Evolutionary conservation across 1,140 invertebrate species (phyloP).

Genomic region (Ephestia elutella): DNA sequence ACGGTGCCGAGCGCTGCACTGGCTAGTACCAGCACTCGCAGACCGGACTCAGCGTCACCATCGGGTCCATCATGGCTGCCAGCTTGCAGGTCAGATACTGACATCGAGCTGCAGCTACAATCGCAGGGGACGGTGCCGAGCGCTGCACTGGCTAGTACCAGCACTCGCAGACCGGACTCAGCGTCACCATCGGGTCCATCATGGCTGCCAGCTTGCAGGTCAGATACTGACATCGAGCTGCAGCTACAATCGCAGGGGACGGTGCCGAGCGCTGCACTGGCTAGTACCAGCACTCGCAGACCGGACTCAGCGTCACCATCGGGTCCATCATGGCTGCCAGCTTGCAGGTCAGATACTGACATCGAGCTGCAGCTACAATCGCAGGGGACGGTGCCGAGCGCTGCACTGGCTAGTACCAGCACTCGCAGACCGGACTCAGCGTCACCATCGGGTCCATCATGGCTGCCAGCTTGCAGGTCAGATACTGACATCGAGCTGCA

Average conservation of each 20-base stretch:
- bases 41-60: constrained; percentile 80
- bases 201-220: constrained; percentile 83
- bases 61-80: constrained; percentile 81
- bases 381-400: constrained; percentile 50
- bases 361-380: constrained; percentile 76
- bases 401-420: constrained; percentile 80
- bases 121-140: constrained; percentile 54
- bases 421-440: constrained; percentile 79
- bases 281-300: constrained; percentile 79
- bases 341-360: constrained; percentile 80
- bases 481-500: constrained; percentile 80
- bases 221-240: constrained; percentile 78
- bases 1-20: constrained; percentile 74
- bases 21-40: constrained; percentile 78
- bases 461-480: constrained; percentile 80
- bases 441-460: constrained; percentile 82
- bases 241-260: constrained; percentile 53
- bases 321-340: constrained; percentile 81
- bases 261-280: constrained; percentile 75
- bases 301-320: constrained; percentile 81
- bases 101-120: constrained; percentile 76
- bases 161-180: constrained; percentile 79
- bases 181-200: constrained; percentile 80
- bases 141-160: constrained; percentile 80
- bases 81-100: constrained; percentile 81